Base-by-base conservation (phyloP, 2,797 vertebrate genomes). In the Adelosebastes latens region DNA sequence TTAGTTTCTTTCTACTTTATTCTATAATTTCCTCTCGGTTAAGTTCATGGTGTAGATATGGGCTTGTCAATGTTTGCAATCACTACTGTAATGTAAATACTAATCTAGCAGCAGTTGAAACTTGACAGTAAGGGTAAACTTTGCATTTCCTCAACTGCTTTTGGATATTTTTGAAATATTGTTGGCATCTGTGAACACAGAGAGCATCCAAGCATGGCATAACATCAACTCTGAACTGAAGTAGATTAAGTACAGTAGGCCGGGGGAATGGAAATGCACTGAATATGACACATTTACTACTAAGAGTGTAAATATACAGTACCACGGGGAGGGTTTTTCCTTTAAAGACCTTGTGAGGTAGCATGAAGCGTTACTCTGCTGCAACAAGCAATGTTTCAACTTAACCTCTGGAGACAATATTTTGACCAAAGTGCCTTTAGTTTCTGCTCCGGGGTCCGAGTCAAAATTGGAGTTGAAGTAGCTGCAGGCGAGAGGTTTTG, bases 401-500 rank as follows among this genome's bases (percentile, higher is more conserved):
- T 59, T 75, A 52, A 84, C 79, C 89, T 79, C 84, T 27, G 72
- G 87, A 88, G 88, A 89, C 75, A 16, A 34, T 53, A 79, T 83
- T 89, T 82, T 76, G 72, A 85, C 81, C 86, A 62, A 77, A 83
- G 81, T 36, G 83, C 80, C 76, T 81, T 73, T 77, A 83, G 80
- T 89, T 86, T 76, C 63, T 42, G 68, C 86, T 73, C 10, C 68
- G 13, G 80, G 84, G 72, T 81, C 31, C 0, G 56, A 84, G 72
- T 69, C 61, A 65, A 77, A 87, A 92, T 89, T 86, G 83, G 71
- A 90, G 82, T 75, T 87, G 89, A 90, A 86, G 88, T 89, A 83
- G 92, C 93, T 89, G 75, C 66, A 77, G 89, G 91, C 86, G 6
- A 77, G 78, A 87, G 69, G 75, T 80, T 87, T 86, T 85, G 79